Conservation (phyloP, 2,113 vertebrate species). For the Neotragus pygmaeus region DNA sequence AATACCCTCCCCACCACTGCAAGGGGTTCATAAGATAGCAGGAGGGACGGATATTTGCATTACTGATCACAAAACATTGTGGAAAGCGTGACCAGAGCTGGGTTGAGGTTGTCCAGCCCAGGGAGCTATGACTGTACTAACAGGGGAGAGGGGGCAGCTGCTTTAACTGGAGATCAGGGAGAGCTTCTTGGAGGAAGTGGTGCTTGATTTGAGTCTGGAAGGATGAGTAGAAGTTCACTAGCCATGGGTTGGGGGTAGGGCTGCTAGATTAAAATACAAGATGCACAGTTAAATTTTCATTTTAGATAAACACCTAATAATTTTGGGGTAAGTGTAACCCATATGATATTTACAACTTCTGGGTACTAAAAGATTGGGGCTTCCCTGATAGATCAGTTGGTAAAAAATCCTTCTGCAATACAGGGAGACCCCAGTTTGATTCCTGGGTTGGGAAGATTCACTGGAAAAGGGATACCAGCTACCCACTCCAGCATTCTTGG, state of each 20-base stretch:
- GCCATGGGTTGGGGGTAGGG: neutral
- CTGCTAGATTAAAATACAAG: neutral
- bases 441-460: fast-evolving
- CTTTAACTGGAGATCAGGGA: neutral
- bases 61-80: neutral
- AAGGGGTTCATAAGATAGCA: neutral
- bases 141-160: neutral
- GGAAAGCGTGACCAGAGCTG: neutral
- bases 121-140: fast-evolving
- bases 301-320: neutral
- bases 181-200: neutral
- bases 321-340: neutral
- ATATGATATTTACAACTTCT: neutral
- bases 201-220: neutral
- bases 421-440: neutral
- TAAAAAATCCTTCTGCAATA: neutral
- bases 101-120: neutral
- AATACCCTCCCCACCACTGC: neutral
- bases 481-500: neutral
- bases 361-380: neutral
- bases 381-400: neutral
- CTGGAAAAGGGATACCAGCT: neutral
- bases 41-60: neutral
- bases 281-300: neutral
- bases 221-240: neutral